Evolutionary conservation across 2,113 vertebrate species (phyloP).

Genomic region (Trogon melanurus): DNA sequence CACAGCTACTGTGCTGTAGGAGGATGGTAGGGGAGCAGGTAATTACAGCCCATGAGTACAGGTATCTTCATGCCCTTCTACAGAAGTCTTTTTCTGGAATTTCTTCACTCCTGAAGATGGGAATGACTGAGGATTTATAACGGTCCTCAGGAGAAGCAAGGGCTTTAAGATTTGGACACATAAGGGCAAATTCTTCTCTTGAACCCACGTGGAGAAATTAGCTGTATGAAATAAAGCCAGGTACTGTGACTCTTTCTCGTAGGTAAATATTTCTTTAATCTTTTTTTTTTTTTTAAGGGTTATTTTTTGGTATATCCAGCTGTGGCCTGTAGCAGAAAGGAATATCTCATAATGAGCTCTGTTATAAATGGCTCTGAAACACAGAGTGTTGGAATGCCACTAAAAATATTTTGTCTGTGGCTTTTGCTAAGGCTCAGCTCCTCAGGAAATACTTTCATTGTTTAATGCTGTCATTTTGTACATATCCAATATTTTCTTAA

Average conservation of each 20-base stretch:
- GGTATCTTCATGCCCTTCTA: not conserved
- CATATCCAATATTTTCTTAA: slow-evolving; percentile 69
- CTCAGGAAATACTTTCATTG: slow-evolving; percentile 70
- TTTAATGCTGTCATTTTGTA: slow-evolving; percentile 72
- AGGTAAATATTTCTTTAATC: slow-evolving; percentile 59
- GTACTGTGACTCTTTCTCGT: slow-evolving; percentile 34
- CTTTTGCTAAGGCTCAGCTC: slow-evolving; percentile 61
- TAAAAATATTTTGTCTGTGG: slow-evolving; percentile 71
- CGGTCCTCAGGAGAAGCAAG: not conserved
- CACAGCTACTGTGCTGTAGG: not conserved
- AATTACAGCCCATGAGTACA: not conserved
- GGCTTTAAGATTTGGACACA: not conserved
- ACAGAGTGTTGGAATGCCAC: slow-evolving; percentile 65
- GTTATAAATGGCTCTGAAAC: slow-evolving; percentile 70
- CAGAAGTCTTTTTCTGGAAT: not conserved
- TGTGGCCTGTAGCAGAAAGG: slow-evolving; percentile 58
- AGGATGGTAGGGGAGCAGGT: not conserved
- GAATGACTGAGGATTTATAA: not conserved
- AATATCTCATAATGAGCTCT: slow-evolving; percentile 65
- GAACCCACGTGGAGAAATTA: not conserved
- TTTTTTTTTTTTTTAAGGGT: not conserved
- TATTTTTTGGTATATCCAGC: slow-evolving; percentile 64
- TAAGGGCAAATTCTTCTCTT: slow-evolving; percentile 46
- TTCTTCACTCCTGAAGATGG: not conserved
- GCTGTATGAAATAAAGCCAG: slow-evolving; percentile 40